These are phyloP conservation scores for Aphodius sticticus DNA, from an alignment of 2,888 invertebrate genomes.

Conservation along the genomic window DNA sequence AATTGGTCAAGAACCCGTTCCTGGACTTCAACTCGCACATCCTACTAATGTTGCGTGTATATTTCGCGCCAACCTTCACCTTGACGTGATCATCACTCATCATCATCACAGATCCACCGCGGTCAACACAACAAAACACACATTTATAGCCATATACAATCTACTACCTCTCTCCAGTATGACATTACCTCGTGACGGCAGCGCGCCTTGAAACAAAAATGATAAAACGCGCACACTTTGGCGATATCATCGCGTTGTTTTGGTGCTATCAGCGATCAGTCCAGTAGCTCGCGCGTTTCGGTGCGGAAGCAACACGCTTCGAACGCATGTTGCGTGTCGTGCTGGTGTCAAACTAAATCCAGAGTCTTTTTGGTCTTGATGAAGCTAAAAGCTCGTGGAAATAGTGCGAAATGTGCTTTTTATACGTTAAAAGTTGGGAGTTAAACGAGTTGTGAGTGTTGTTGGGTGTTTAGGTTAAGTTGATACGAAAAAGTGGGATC, in stretches of 20 bases:
- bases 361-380: too few species aligned
- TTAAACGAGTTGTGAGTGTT: too few species aligned
- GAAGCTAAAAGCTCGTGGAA: too few species aligned
- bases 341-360: too few species aligned
- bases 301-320: slow-evolving; percentile 4
- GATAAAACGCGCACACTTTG: background rate
- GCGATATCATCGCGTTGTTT: background rate
- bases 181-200: background rate
- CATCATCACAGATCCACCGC: background rate
- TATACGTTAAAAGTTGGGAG: too few species aligned
- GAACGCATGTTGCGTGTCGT: background rate
- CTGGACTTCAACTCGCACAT: background rate
- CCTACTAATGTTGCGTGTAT: background rate
- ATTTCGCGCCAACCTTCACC: background rate
- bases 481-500: too few species aligned
- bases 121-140: too few species aligned
- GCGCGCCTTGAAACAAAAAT: background rate
- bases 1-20: background rate
- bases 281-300: background rate
- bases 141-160: too few species aligned
- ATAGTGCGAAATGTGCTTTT: too few species aligned
- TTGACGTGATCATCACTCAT: background rate
- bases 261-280: background rate
- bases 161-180: background rate
- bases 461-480: too few species aligned